Percentiles rank a stretch among this genome's conserved stretches.
phyloP scores from a whole-genome alignment of 2,797 vertebrate genomes.

The Coendou prehensilis region DNA sequence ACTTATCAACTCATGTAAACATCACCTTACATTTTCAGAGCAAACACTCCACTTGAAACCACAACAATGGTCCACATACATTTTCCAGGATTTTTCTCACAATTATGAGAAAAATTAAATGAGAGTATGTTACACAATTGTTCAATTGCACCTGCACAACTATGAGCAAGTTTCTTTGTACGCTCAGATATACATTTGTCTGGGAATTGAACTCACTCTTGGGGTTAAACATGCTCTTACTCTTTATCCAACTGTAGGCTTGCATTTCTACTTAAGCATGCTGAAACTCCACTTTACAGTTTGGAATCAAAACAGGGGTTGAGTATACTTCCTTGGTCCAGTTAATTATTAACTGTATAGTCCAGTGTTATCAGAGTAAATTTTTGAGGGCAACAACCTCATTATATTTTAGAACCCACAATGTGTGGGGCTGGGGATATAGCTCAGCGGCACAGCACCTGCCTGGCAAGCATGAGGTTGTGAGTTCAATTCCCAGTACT shows the following conservation, averaged over 20 bases:
- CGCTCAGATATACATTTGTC: not conserved
- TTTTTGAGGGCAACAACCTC: not conserved
- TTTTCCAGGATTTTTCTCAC: not conserved
- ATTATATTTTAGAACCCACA: not conserved
- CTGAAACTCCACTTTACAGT: not conserved
- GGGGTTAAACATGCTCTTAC: not conserved
- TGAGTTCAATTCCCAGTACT: too few species aligned
- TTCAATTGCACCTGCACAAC: not conserved
- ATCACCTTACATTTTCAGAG: not conserved
- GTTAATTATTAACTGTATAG: not conserved
- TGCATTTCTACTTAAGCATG: not conserved
- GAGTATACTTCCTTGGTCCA: not conserved
- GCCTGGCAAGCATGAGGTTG: too few species aligned
- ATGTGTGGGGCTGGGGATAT: not conserved
- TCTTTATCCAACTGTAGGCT: not conserved
- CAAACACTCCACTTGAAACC: not conserved
- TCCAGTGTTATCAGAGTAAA: not conserved
- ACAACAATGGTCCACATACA: not conserved
- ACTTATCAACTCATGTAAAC: not conserved
- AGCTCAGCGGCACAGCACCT: too few species aligned
- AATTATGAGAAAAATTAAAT: not conserved
- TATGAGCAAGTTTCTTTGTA: not conserved
- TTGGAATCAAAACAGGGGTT: conserved; percentile 41
- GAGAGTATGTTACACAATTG: not conserved
- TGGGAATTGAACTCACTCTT: not conserved